phyloP scores from a whole-genome alignment of 2,113 vertebrate genomes.

The Elephantulus edwardii region DNA sequence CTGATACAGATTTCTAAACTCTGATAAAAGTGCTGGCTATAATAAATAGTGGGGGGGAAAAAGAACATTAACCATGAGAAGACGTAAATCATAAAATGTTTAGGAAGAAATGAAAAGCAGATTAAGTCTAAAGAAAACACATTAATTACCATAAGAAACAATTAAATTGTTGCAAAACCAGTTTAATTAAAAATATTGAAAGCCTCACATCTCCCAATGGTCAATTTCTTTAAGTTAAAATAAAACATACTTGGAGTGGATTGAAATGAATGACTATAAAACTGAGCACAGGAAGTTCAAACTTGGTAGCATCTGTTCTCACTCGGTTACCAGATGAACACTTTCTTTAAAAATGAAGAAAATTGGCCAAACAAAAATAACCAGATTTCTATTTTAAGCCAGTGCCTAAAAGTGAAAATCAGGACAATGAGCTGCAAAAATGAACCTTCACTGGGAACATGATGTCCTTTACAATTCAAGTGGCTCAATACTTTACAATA shows the following conservation, averaged over 20 bases:
- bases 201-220: not conserved
- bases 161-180: not conserved
- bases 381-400: constrained; percentile 46
- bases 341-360: constrained; percentile 26
- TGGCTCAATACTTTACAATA: not conserved
- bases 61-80: constrained; percentile 9
- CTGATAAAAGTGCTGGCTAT: not conserved
- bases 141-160: not conserved
- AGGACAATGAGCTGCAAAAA: not conserved
- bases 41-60: not conserved
- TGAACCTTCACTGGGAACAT: not conserved
- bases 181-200: constrained; percentile 35
- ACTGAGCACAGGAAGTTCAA: not conserved
- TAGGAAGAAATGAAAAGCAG: constrained; percentile 19
- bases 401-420: not conserved
- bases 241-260: not conserved
- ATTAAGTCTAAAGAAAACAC: not conserved
- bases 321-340: not conserved
- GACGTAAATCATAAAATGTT: constrained; percentile 33
- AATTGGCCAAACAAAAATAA: constrained; percentile 43
- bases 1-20: not conserved
- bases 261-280: constrained; percentile 12
- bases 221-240: not conserved
- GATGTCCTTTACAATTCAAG: not conserved
- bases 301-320: constrained; percentile 52